Percentiles rank a stretch among this genome's conserved stretches.
These are phyloP conservation scores for Nudaria mundana DNA, from an alignment of 2,888 invertebrate genomes.

Conservation along the genomic window DNA sequence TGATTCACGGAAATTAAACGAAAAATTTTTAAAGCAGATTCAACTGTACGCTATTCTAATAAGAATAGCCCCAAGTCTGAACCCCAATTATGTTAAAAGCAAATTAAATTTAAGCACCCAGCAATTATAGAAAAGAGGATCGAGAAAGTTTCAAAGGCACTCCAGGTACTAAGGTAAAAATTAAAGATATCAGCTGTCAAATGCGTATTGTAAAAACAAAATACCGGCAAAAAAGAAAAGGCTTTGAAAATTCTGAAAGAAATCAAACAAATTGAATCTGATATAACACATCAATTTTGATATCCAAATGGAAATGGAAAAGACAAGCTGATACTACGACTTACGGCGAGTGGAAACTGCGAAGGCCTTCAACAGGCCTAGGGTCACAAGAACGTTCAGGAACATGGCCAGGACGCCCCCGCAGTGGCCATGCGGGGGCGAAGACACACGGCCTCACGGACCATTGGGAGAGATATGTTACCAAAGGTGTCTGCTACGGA, in stretches of 20 bases:
- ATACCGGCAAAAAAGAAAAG: slow-evolving; percentile 13
- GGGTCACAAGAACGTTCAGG: slow-evolving; percentile 48
- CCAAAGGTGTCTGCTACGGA: slow-evolving; percentile 68
- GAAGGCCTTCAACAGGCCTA: slow-evolving; percentile 52
- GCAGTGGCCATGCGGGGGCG: slow-evolving; percentile 53
- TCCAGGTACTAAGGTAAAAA: neutral
- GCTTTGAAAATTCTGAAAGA: slow-evolving; percentile 11
- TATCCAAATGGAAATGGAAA: slow-evolving; percentile 76
- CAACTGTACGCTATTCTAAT: slow-evolving; percentile 13
- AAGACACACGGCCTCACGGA: slow-evolving; percentile 38
- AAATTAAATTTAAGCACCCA: slow-evolving; percentile 28
- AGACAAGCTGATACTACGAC: slow-evolving; percentile 66
- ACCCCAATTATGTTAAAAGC: slow-evolving; percentile 32
- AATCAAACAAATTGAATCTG: slow-evolving; percentile 46
- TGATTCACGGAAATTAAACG: slow-evolving; percentile 10
- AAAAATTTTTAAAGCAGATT: slow-evolving; percentile 11
- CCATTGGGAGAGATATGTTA: slow-evolving; percentile 60
- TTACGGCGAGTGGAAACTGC: slow-evolving; percentile 75
- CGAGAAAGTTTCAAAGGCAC: slow-evolving; percentile 13
- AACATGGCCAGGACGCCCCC: slow-evolving; percentile 78
- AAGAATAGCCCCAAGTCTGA: slow-evolving; percentile 15
- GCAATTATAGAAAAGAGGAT: slow-evolving; percentile 28
- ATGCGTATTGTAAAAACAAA: slow-evolving; percentile 17
- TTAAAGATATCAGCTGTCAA: slow-evolving; percentile 15
- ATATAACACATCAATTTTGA: slow-evolving; percentile 57